Base-by-base conservation (phyloP, 2,113 vertebrate genomes). In the Panthera leo region DNA sequence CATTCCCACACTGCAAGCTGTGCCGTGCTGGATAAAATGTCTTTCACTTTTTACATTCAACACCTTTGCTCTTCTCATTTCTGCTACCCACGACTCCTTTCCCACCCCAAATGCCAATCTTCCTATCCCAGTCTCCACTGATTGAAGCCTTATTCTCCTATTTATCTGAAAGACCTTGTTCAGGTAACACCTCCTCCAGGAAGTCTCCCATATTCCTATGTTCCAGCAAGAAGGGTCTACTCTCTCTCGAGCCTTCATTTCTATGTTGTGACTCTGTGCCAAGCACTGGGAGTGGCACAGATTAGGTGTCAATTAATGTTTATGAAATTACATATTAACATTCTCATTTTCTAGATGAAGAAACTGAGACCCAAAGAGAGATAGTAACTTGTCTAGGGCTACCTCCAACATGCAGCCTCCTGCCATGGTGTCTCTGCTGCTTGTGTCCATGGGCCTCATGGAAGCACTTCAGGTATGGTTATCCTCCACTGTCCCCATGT, bases 261-360 rank as follows among this genome's bases (percentile, higher is more conserved):
- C 48, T 67, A 63, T 39, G 27, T 55, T 23, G 23, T 89, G 55
- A 85, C 45, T 39, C 29, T 76, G 61, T 87, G 79, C 65, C 53
- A 82, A 75, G 21, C 42, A 89, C 70, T 39, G 27, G 16, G 31
- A 67, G 18, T 63, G 55, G 48, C 31, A 79, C 14, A 92, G 4
- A 65, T 13, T 5, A 78, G 23, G 53, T 85, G 48, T 67, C 31
- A 10, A 16, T 29, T 65, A 39, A 58, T 75, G 21, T 55, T 97
- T 78, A 73, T 53, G 63, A 63, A 94, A 42, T 34, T 61, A 63
- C 51, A 87, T 36, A 85, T 86, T 85, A 92, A 89, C 73, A 45
- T 45, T 82, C n/a, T 14, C 36, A 55, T 95, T 97, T 98, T 98
- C 76, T 93, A 97, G 97, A 94, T 83, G 88, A 98, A 85, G 90